Base-by-base conservation (phyloP, 2,888 invertebrate species). In the Fragum whitleyi region DNA sequence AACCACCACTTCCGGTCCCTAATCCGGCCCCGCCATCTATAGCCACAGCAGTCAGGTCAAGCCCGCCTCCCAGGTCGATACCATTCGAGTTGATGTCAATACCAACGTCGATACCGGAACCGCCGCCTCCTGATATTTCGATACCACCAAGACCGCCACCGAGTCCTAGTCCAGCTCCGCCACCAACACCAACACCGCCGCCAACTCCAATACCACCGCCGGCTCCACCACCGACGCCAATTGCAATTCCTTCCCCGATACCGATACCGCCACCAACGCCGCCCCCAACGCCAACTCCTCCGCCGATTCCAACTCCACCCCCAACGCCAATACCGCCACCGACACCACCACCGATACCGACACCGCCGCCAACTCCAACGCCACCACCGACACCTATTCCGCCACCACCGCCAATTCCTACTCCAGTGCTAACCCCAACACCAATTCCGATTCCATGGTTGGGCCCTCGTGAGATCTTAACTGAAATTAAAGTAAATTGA, bases 161-260 rank as follows among this genome's bases (percentile, higher is more conserved):
- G 7, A 67, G 16, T 14, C 65, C 73, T 21, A 73, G 16, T 6
- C 62, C 73, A 53, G 26, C 73, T n/a, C 65, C 36, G 7, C 26
- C 23, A n/a, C 68, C 68, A 36, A 36, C 32, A 26, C 61, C 62
- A 28, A 73, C 23, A 29, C 47, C 62, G n/a, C 3, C 5, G 51
- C 6, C 57, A 57, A 9, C 57, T 2, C 47, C 47, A 16, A 47
- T 67, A 28, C 67, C 42, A 16, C 28, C 26, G n/a, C 69, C 69
- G 7, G 19, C 57, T 3, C 57, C 57, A 28, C 23, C 26, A 14
- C 57, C 28, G 1, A 26, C 57, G 26, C 57, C 57, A 26, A 57
- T 26, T 1, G 26, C 57, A 26, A 2, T 14, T 26, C 57, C 57
- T 28, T 1, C 57, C 2, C 57, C 57, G 9, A 23, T 26, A 28